A percentile compares a stretch with the other conserved stretches of the same genome.
These are phyloP conservation scores for Crenichthys baileyi DNA, from an alignment of 2,797 vertebrate species.

Conservation along the genomic window DNA sequence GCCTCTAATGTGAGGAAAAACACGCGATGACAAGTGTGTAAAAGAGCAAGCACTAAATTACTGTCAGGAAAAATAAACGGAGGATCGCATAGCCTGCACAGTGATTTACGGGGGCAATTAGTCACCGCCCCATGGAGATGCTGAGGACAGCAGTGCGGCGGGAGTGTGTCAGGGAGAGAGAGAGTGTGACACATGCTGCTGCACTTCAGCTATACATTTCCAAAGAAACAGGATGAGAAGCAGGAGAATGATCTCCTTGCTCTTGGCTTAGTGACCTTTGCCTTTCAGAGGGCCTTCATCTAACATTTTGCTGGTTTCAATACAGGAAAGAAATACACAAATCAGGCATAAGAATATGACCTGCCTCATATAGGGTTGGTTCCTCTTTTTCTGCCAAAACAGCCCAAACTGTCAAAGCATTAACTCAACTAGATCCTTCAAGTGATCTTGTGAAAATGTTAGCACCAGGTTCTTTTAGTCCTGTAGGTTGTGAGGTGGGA, in stretches of 20 bases:
- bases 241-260: slow-evolving; percentile 50
- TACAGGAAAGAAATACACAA: slow-evolving; percentile 31
- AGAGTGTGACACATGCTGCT: slow-evolving; percentile 67
- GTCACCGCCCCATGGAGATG: slow-evolving; percentile 93
- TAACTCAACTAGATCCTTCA: not conserved
- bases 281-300: slow-evolving; percentile 45
- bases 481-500: not conserved
- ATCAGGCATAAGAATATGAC: not conserved
- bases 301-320: slow-evolving; percentile 54
- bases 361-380: not conserved
- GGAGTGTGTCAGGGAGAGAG: slow-evolving; percentile 72
- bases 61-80: slow-evolving; percentile 99
- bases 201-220: slow-evolving; percentile 59
- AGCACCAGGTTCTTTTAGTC: not conserved
- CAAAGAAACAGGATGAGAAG: slow-evolving; percentile 55
- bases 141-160: slow-evolving; percentile 88
- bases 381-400: not conserved
- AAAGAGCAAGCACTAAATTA: slow-evolving; percentile 99
- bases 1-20: slow-evolving; percentile 99
- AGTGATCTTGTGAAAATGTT: not conserved
- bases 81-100: slow-evolving; percentile 84
- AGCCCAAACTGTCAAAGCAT: not conserved
- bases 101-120: slow-evolving; percentile 99
- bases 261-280: slow-evolving; percentile 75
- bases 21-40: slow-evolving; percentile 99